These are phyloP conservation scores for Ploceus nigricollis DNA, from an alignment of 2,113 vertebrate genomes.

Conservation along the genomic window DNA sequence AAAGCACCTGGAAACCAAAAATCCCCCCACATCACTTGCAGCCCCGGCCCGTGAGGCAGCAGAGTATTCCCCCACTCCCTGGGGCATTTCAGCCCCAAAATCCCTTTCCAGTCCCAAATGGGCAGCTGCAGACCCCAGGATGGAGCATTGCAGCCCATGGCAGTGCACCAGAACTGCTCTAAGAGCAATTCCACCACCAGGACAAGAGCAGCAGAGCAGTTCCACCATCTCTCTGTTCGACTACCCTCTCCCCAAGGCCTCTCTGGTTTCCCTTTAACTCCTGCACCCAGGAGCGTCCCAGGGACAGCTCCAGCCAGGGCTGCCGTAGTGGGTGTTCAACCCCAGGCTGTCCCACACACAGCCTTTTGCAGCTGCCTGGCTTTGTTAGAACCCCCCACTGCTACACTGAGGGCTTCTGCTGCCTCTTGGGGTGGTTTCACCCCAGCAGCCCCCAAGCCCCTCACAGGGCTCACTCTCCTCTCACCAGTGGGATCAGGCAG, in stretches of 20 bases:
- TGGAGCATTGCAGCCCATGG: neutral
- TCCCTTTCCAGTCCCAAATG: neutral
- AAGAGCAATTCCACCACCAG: neutral
- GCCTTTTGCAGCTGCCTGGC: neutral
- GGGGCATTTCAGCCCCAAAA: neutral
- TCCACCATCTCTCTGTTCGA: neutral
- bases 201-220: neutral
- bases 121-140: neutral
- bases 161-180: fast-evolving
- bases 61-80: neutral
- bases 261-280: neutral
- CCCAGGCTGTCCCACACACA: fast-evolving
- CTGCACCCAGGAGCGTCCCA: neutral
- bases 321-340: neutral
- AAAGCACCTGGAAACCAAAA: neutral
- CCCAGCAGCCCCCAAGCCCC: neutral
- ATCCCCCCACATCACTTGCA: neutral
- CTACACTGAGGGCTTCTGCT: neutral
- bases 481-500: neutral
- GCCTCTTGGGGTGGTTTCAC: neutral
- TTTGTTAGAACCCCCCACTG: neutral
- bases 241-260: neutral
- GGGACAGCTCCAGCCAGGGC: neutral
- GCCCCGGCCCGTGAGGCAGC: neutral
- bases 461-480: neutral